Evolutionary conservation across 2,888 invertebrate species (phyloP), one percentile per base, ranked within the genome.

Genomic region (Cecidostiba fungosa): DNA sequence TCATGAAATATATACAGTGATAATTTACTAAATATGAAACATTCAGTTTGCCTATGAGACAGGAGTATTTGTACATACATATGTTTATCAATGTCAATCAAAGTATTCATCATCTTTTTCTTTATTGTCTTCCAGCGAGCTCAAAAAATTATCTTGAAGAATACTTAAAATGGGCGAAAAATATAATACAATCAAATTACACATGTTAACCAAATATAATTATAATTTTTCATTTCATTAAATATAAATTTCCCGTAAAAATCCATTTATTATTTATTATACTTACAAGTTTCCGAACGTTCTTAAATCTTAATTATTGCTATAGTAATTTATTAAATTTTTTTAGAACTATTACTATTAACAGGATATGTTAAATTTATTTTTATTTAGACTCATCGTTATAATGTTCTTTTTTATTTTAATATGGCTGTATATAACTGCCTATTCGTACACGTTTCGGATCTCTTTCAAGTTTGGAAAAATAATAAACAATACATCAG

Each of bases 71-170:
- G 77, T 82, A 82, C 50, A 82, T 77, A 82, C 50, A 82, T 77
- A 77, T 36, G 54, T 82, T 77, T 66, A 70, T 66, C 47, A 66
- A 14, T 62, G n/a, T 74, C 66, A 66, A 66, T n/a, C 26, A 62
- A 43, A 16, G 14, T 16, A 50, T 47, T 43, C 10, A 36, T 73
- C 72, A 59, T 73, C 62, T 77, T 50, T 69, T 77, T 47, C 50
- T 69, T 66, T 66, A 66, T 84, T 82, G 87, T 87, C 87, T 88
- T 88, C 87, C 87, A 86, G 80, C 85, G 69, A 85, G 84, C 87
- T 85, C 85, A 81, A 78, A 86, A 62, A 82, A 54, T 32, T 39
- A 14, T 23, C 47, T 66, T 73, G 47, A 23, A 62, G 32, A 70
- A 73, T 84, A 66, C 47, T 54, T 50, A 70, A 82, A 50, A 39